Percentiles rank a stretch among this genome's conserved stretches.
Evolutionary conservation across 2,797 vertebrate genomes (phyloP).

Genomic region (Spheniscus humboldti): DNA sequence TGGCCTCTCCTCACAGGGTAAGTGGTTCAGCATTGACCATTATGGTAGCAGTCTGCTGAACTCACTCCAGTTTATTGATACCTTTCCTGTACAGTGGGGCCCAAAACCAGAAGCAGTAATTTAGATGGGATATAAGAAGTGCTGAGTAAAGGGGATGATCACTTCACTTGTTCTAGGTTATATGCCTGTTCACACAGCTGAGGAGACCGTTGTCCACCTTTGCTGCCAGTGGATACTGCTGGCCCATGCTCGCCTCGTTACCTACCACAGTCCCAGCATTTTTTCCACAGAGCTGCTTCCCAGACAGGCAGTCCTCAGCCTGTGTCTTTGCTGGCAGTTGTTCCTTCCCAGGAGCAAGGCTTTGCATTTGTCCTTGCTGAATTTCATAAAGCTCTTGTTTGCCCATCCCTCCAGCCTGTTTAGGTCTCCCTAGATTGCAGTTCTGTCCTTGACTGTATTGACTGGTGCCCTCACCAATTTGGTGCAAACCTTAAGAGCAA

Average conservation of each 20-base stretch:
- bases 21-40: not conserved
- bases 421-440: not conserved
- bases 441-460: not conserved
- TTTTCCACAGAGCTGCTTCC: not conserved
- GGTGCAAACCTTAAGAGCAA: not conserved
- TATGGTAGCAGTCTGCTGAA: not conserved
- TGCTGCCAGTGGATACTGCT: not conserved
- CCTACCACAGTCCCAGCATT: not conserved
- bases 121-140: not conserved
- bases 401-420: not conserved
- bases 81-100: not conserved
- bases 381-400: not conserved
- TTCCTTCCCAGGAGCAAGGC: not conserved
- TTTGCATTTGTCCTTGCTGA: not conserved
- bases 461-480: not conserved
- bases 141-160: not conserved
- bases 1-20: not conserved
- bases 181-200: not conserved
- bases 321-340: not conserved
- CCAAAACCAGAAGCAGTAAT: not conserved
- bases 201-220: not conserved
- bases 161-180: not conserved
- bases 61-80: not conserved
- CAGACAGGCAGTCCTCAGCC: not conserved
- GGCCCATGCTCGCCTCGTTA: not conserved